phyloP scores from a whole-genome alignment of 2,797 vertebrate genomes.

The Fratercula arctica region DNA sequence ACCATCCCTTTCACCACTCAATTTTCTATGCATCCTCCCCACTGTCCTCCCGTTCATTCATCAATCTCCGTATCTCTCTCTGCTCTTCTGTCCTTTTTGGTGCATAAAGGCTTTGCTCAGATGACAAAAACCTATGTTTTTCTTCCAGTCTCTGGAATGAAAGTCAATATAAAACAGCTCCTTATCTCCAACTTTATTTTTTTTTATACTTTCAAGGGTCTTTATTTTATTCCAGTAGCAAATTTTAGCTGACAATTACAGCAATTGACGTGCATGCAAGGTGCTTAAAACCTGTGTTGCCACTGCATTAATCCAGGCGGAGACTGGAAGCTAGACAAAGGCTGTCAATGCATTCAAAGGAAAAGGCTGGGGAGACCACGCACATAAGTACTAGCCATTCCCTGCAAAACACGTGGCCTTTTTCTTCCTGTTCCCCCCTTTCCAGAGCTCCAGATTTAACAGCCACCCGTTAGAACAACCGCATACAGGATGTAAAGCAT shows the following conservation, averaged over 20 bases:
- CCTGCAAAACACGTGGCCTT: not conserved
- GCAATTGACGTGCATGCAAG: not conserved
- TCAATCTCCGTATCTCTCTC: not conserved
- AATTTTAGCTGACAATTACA: conserved; percentile 18
- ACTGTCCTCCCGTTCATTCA: not conserved
- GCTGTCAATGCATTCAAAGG: not conserved
- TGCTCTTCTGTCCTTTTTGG: not conserved
- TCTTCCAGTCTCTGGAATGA: conserved; percentile 18
- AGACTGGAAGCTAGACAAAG: not conserved
- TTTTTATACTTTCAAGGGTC: not conserved
- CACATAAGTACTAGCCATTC: not conserved
- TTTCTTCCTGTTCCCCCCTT: not conserved
- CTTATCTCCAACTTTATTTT: not conserved
- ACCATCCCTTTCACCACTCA: not conserved
- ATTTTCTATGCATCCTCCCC: not conserved
- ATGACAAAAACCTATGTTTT: conserved; percentile 18
- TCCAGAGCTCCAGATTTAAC: not conserved
- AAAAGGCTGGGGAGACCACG: not conserved
- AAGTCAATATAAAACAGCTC: conserved; percentile 44
- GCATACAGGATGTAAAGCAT: not conserved
- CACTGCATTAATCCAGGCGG: not conserved
- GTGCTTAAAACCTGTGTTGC: not conserved
- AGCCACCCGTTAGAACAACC: not conserved
- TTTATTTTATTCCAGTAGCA: conserved; percentile 42
- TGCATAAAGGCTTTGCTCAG: not conserved